A percentile compares a stretch with the other conserved stretches of the same genome.
These are phyloP conservation scores for Cepaea nemoralis DNA, from an alignment of 1,140 invertebrate genomes.

Conservation along the genomic window DNA sequence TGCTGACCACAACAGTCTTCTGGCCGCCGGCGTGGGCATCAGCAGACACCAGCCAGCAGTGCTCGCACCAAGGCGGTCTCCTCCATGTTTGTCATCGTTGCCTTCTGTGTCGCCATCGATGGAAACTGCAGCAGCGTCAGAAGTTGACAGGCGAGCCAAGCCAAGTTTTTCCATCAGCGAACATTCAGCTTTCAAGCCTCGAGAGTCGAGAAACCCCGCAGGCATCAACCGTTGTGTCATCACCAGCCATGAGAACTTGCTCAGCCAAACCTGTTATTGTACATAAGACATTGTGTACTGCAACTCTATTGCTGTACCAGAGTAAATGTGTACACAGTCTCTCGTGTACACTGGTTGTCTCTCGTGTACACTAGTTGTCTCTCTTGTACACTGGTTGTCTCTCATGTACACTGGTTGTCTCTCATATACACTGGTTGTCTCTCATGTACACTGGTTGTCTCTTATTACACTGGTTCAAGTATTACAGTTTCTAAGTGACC, in stretches of 20 bases:
- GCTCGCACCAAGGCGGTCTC: too few species aligned
- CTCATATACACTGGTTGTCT: too few species aligned
- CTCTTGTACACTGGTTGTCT: too few species aligned
- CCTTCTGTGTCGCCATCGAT: background rate
- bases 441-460: too few species aligned
- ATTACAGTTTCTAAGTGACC: too few species aligned
- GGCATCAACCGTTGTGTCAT: background rate
- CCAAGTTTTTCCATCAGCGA: slow-evolving; percentile 27
- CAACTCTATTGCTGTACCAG: too few species aligned
- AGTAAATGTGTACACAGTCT: too few species aligned
- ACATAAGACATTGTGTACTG: too few species aligned
- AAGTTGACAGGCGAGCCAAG: background rate
- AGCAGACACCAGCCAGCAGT: background rate
- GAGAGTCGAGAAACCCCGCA: slow-evolving; percentile 45
- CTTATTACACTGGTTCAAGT: too few species aligned
- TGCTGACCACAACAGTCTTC: background rate
- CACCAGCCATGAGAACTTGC: background rate
- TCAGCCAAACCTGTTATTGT: background rate
- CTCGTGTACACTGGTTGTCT: too few species aligned
- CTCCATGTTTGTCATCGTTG: background rate
- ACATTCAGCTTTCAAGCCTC: slow-evolving; percentile 46
- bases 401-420: too few species aligned
- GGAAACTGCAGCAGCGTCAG: background rate
- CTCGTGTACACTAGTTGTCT: too few species aligned
- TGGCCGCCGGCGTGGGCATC: background rate